Evolutionary conservation across 2,797 vertebrate genomes (phyloP).

Genomic region (Erpetoichthys calabaricus): DNA sequence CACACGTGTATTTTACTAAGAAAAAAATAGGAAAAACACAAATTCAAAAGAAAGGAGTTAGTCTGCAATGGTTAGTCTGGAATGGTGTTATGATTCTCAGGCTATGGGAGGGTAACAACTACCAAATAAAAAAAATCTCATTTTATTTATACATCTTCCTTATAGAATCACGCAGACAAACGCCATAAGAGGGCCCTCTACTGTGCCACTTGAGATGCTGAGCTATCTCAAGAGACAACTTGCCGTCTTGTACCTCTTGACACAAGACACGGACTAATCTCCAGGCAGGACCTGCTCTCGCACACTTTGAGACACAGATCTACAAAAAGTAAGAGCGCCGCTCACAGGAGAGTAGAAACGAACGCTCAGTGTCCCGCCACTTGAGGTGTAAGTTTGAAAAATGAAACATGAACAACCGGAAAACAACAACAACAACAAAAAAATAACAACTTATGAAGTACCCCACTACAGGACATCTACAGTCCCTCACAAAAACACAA

Average conservation of each 20-base stretch:
- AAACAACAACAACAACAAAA: conserved; percentile 34
- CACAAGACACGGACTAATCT: too few relatives aligned
- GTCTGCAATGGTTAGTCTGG: conserved; percentile 22
- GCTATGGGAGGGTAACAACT: conserved; percentile 16
- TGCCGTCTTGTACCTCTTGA: too few relatives aligned
- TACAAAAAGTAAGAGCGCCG: too few relatives aligned
- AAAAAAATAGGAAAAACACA: conserved; percentile 22
- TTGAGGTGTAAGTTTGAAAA: conserved; percentile 36
- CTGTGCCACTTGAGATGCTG: too few relatives aligned
- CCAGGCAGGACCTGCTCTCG: too few relatives aligned
- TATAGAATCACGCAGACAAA: too few relatives aligned
- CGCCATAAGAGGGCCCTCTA: too few relatives aligned
- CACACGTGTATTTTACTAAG: conserved; percentile 23
- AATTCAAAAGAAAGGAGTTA: conserved; percentile 18
- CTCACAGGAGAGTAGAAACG: too few relatives aligned
- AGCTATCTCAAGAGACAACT: too few relatives aligned
- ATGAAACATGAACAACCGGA: conserved; percentile 34
- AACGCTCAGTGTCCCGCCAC: conserved; percentile 15
- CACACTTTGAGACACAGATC: too few relatives aligned
- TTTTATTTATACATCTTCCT: not conserved
- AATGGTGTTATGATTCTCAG: conserved; percentile 20
- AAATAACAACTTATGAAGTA: conserved; percentile 16
- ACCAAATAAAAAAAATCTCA: conserved; percentile 16
- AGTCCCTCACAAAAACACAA: too few relatives aligned
- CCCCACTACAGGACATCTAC: too few relatives aligned